Percentiles rank a stretch among this genome's conserved stretches.
Evolutionary conservation across 2,797 vertebrate genomes (phyloP).

Genomic region (Adelosebastes latens): DNA sequence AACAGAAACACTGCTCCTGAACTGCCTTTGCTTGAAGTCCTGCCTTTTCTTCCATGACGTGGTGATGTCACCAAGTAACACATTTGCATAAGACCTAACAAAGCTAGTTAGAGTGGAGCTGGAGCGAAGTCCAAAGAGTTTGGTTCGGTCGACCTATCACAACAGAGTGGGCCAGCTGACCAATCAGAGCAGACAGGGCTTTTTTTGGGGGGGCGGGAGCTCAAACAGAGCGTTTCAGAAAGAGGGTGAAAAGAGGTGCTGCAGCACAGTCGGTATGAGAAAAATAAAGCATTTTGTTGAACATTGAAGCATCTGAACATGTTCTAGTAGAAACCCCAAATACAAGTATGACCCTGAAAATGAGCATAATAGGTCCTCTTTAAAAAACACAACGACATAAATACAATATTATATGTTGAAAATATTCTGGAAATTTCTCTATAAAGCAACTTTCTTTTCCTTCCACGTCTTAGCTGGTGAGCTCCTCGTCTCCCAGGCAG

Average conservation of each 20-base stretch:
- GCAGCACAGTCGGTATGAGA: no score
- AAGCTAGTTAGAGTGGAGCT: no score
- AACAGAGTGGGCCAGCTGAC: no score
- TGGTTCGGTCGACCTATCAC: no score
- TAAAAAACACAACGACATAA: neutral
- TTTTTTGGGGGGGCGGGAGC: neutral
- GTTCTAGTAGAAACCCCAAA: neutral
- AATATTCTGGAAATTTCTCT: neutral
- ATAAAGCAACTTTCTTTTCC: neutral
- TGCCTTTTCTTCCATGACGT: neutral
- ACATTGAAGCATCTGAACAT: neutral
- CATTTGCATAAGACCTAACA: no score
- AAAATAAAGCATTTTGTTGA: neutral
- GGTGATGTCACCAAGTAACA: no score
- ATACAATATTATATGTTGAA: neutral
- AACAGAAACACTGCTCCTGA: neutral
- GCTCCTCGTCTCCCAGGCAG: conserved; percentile 81
- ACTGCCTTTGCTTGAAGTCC: neutral
- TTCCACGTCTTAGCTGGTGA: conserved; percentile 76
- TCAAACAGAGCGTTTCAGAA: neutral
- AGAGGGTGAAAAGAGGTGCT: neutral
- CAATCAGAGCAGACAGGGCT: neutral
- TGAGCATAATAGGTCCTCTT: neutral
- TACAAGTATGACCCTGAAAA: neutral
- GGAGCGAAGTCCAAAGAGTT: no score